Conservation (phyloP, 2,888 invertebrate genomes). For the Agapostemon virescens region DNA sequence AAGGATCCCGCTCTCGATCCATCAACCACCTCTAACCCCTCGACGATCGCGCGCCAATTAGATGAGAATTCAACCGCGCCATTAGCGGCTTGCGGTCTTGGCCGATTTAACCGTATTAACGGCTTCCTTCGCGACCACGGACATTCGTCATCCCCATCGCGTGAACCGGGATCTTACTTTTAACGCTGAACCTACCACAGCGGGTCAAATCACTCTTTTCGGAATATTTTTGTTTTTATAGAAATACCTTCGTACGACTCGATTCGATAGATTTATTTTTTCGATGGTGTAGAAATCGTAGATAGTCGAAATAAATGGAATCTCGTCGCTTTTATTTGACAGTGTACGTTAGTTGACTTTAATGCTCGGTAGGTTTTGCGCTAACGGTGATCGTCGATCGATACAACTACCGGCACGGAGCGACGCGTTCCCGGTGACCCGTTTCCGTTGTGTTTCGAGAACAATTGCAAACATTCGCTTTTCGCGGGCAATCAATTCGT, state of each 20-base stretch:
- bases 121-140: too few relatives aligned
- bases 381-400: slow-evolving; percentile 18
- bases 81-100: slow-evolving; percentile 4
- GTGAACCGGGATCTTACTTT: slow-evolving; percentile 3
- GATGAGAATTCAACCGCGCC: slow-evolving; percentile 10
- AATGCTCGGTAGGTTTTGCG: too few relatives aligned
- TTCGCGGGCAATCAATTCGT: background rate
- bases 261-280: too few relatives aligned
- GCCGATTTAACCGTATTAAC: background rate
- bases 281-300: too few relatives aligned
- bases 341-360: too few relatives aligned
- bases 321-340: too few relatives aligned
- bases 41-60: background rate
- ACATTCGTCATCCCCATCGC: background rate
- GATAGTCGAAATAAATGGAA: too few relatives aligned
- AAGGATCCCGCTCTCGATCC: background rate
- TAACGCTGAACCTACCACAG: too few relatives aligned
- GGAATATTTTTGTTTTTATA: too few relatives aligned
- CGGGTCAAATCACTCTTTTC: too few relatives aligned
- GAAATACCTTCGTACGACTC: too few relatives aligned
- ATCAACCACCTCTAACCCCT: background rate
- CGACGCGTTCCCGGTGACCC: background rate
- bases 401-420: background rate
- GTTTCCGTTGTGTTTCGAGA: background rate
- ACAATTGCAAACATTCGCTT: background rate